phyloP scores from a whole-genome alignment of 2,113 vertebrate genomes.

The Leucopsar rothschildi region DNA sequence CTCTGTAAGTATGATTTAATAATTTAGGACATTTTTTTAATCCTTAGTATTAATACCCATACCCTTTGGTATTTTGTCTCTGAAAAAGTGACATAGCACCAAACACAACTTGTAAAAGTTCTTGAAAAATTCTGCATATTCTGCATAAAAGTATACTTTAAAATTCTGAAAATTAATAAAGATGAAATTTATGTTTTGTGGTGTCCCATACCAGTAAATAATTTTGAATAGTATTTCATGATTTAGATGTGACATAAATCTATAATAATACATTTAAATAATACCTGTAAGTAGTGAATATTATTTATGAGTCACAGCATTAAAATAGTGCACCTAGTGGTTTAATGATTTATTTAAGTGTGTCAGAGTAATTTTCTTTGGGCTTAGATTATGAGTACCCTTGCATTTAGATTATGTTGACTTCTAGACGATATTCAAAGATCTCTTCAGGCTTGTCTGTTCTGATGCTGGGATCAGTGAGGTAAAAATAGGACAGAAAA shows the following conservation, averaged over 20 bases:
- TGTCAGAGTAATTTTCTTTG: neutral
- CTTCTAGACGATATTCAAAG: neutral
- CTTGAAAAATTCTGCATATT: neutral
- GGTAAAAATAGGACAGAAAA: neutral
- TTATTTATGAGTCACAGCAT: neutral
- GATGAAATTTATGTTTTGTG: neutral
- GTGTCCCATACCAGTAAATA: neutral
- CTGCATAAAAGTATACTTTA: neutral
- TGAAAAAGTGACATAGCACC: neutral
- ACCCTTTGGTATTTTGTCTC: neutral
- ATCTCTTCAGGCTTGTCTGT: neutral
- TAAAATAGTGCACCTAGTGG: neutral
- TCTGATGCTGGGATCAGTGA: neutral
- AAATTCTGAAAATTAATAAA: neutral
- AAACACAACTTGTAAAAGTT: neutral
- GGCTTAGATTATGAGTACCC: neutral
- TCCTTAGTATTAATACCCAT: neutral
- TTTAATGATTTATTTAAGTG: neutral
- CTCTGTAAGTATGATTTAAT: constrained; percentile 3
- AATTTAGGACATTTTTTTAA: neutral
- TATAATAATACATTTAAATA: neutral
- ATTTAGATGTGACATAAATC: neutral
- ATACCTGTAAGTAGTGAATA: neutral
- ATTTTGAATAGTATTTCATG: neutral
- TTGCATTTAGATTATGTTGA: neutral